These are phyloP conservation scores for Syrmaticus mikado DNA, from an alignment of 2,113 vertebrate genomes.

Conservation along the genomic window DNA sequence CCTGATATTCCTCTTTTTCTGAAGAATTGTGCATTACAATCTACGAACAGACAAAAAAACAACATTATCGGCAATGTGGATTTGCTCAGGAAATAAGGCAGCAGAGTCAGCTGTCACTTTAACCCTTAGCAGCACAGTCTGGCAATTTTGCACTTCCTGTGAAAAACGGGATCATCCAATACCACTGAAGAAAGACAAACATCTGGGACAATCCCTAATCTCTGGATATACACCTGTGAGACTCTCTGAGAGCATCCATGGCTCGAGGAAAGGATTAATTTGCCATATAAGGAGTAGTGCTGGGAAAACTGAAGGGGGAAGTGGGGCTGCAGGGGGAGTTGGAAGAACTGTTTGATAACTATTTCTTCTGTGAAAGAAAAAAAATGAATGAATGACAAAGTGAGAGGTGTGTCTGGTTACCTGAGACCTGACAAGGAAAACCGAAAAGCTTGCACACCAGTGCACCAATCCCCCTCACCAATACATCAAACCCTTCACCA, in stretches of 20 bases:
- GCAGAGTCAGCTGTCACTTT: neutral
- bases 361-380: conserved; percentile 41
- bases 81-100: neutral
- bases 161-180: neutral
- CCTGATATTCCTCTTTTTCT: neutral
- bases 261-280: neutral
- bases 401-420: neutral
- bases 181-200: neutral
- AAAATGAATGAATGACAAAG: neutral
- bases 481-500: neutral
- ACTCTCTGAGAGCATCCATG: neutral
- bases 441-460: neutral
- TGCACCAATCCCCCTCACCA: neutral
- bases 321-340: neutral
- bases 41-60: neutral
- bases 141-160: neutral
- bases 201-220: neutral
- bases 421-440: neutral
- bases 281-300: neutral
- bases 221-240: fast-evolving
- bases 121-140: fast-evolving
- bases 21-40: fast-evolving
- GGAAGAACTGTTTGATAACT: conserved; percentile 18
- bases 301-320: neutral
- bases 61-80: neutral